Evolutionary conservation across 2,113 vertebrate genomes (phyloP), one percentile per base, ranked within the genome.

Genomic region (Ondatra zibethicus): DNA sequence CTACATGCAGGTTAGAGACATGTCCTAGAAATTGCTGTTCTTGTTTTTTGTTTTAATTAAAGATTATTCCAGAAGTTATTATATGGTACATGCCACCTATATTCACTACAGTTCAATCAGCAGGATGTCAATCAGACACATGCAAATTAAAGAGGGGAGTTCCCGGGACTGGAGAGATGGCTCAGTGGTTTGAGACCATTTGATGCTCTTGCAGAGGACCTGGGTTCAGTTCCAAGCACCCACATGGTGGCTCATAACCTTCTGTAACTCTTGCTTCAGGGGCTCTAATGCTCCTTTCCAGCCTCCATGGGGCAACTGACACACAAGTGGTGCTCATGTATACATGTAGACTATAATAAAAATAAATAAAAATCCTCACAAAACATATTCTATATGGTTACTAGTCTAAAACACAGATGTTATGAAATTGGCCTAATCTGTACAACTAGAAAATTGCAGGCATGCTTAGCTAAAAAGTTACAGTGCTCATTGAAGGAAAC

Each of bases 351-450:
- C 31, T n/a, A 65, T 45, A 13, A 33, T 66, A 86, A 66, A 86
- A 86, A 31, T 47, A 45, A 61, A 61, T 11, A 84, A 58, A 61
- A 39, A 25, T 0, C 93, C 93, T 87, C 88, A 93, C 31, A 77
- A 58, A 87, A 55, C 45, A 55, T 39, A 23, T 13, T 92, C 31
- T 66, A 0, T 73, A 25, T 76, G 36, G 76, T 52, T 88, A 73
- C 21, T 86, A 63, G 14, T 65, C 12, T 93, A 58, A 91, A 91
- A 66, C 68, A 45, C 33, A 58, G 31, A 93, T 77, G 52, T 90
- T 86, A 27, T 75, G 10, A 96, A 98, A 86, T 85, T 73, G 88
- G 21, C 47, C 84, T 94, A 82, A 97, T 94, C 39, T 95, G 19
- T 85, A 93, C 42, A 50, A 76, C 47, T 75, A 88, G 92, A 92